phyloP scores from a whole-genome alignment of 1,140 invertebrate species.

The Drosophila nasuta region DNA sequence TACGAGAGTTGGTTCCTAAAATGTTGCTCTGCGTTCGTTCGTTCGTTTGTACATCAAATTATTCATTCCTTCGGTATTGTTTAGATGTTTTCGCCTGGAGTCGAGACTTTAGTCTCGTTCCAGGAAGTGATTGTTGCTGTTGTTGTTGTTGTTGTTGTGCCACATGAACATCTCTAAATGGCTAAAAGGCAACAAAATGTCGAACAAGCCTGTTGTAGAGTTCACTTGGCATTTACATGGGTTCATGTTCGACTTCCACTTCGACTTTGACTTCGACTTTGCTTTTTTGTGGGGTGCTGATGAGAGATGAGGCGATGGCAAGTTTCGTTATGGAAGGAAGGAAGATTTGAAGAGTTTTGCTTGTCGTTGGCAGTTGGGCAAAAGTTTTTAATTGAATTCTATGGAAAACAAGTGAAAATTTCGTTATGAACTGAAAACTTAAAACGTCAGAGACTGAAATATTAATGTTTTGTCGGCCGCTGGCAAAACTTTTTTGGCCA shows the following conservation, averaged over 20 bases:
- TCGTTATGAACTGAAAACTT: constrained; percentile 69
- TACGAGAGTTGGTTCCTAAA: constrained; percentile 9
- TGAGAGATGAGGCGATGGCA: not conserved
- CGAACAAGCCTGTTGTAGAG: constrained; percentile 37
- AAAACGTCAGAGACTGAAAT: constrained; percentile 58
- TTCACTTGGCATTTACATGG: constrained; percentile 47
- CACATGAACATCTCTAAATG: constrained; percentile 11
- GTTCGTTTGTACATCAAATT: constrained; percentile 30
- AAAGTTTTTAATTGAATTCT: constrained; percentile 78
- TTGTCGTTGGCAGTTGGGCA: constrained; percentile 42
- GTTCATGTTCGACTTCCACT: constrained; percentile 14
- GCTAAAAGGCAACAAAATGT: constrained; percentile 50
- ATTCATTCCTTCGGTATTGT: constrained; percentile 44
- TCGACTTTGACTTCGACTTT: constrained; percentile 2
- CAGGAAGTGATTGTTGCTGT: not conserved
- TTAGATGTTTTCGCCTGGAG: constrained; percentile 11
- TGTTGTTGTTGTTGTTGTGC: constrained; percentile 1
- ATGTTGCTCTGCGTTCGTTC: too few species aligned
- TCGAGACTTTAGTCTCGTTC: not conserved
- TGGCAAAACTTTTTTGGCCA: constrained; percentile 24
- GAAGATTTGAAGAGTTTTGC: constrained; percentile 3
- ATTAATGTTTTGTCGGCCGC: constrained; percentile 49
- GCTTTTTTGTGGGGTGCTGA: not conserved
- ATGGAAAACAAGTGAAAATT: constrained; percentile 61
- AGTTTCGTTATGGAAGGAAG: constrained; percentile 13